Evolutionary conservation across 2,888 invertebrate genomes (phyloP), one percentile per base, ranked within the genome.

Genomic region (Palloptera scutellata): DNA sequence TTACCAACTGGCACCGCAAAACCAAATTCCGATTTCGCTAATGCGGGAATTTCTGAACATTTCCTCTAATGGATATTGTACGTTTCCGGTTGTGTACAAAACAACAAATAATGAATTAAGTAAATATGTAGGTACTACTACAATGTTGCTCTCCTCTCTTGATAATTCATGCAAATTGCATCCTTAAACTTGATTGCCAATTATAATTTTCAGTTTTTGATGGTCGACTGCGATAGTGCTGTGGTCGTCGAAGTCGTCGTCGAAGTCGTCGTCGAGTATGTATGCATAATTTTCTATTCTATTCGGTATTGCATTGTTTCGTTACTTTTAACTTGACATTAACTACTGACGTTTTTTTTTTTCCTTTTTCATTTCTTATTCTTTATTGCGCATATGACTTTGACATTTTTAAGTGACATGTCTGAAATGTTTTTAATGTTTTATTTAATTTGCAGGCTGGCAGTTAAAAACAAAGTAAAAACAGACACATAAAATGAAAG

Each of bases 111-210:
- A 0, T 12, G n/a, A 61, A 19, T 45, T 30, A 8, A 12, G 13
- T 53, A 51, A 61, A 30, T 40, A 41, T 19, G 15, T 20, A 13
- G 20, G 4, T 4, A 12, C 64, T 53, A 42, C 60, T 40, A 61
- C 66, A 61, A 60, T 61, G 66, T 61, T 53, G 60, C 66, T 60
- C 60, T 66, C 43, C 15, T 61, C 55, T 54, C 65, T 40, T 19
- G 73, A 73, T 79, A 79, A 74, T 68, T 70, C 70, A 79, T 78
- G 73, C 80, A 78, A 79, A 79, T 74, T 70, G 70, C 73, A 77
- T 74, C 74, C 73, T 69, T 72, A 73, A 72, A 76, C 73, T 73
- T 75, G 68, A 61, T 62, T 65, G 73, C 68, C 62, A 59, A 59
- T 66, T 57, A 53, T 55, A 4, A 30, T 30, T 30, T 13, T 54